A percentile compares a stretch with the other conserved stretches of the same genome.
phyloP scores from a whole-genome alignment of 2,888 invertebrate species.

The Marronus borbonicus region DNA sequence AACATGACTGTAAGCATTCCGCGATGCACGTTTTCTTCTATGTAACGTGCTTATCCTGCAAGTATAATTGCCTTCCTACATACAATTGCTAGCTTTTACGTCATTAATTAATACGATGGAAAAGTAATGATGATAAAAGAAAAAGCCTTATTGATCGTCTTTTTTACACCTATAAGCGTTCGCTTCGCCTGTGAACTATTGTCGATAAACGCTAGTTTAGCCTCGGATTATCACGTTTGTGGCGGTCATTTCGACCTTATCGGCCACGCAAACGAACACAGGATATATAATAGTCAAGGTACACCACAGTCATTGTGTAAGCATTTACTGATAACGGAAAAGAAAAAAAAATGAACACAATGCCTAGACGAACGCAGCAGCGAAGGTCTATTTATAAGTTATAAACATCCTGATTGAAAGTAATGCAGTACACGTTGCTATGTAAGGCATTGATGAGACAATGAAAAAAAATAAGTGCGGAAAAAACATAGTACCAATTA shows the following conservation, averaged over 20 bases:
- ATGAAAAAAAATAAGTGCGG: not conserved
- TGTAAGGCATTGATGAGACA: conserved; percentile 1
- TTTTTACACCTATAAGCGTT: conserved; percentile 5
- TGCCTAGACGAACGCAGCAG: conserved; percentile 13
- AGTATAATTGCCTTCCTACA: not conserved
- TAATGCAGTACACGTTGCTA: conserved; percentile 20
- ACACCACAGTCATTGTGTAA: not conserved
- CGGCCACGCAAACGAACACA: not conserved
- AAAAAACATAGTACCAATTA: not conserved
- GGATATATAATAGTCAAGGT: conserved; percentile 26
- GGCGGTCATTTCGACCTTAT: conserved; percentile 33
- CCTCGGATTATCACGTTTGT: conserved; percentile 22
- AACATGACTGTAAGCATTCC: not conserved
- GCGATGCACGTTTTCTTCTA: not conserved
- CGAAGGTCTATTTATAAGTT: conserved; percentile 29
- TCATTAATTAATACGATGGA: conserved; percentile 10
- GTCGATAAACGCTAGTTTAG: conserved; percentile 18
- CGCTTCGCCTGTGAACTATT: not conserved
- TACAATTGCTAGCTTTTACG: not conserved
- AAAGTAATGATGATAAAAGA: not conserved
- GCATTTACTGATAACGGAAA: conserved; percentile 17
- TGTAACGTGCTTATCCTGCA: not conserved
- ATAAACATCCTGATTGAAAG: conserved; percentile 36
- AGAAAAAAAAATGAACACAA: conserved; percentile 26
- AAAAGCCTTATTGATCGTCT: conserved; percentile 5